Conservation (phyloP, 2,888 invertebrate species). For the Xylota sylvarum region DNA sequence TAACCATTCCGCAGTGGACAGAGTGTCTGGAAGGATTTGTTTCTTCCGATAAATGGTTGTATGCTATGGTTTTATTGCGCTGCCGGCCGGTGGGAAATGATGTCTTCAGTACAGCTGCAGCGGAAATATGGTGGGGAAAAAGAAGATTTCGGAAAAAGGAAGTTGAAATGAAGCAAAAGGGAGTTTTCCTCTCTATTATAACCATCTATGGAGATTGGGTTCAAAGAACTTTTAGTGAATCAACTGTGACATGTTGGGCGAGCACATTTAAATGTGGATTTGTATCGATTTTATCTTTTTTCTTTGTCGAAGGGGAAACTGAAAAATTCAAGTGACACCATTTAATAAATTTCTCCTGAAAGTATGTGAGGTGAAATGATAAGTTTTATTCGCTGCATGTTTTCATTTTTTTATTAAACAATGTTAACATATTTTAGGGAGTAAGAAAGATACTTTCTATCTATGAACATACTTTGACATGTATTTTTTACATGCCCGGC, state of each 20-base stretch:
- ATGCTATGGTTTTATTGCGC: slow-evolving; percentile 4
- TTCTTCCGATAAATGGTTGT: slow-evolving; percentile 29
- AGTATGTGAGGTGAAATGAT: not conserved
- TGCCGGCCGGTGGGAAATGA: not conserved
- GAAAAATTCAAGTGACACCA: not conserved
- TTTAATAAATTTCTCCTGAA: not conserved
- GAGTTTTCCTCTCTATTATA: not conserved
- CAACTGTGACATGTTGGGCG: not conserved
- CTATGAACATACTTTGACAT: not conserved
- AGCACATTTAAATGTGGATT: not conserved
- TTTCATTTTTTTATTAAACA: not conserved
- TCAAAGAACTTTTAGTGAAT: not conserved
- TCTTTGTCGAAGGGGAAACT: not conserved
- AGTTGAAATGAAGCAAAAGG: not conserved
- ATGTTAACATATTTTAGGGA: not conserved
- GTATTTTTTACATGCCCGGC: slow-evolving; percentile 50
- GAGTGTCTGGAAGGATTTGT: slow-evolving; percentile 38
- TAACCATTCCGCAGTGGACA: slow-evolving; percentile 17
- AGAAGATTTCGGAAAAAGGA: slow-evolving; percentile 13
- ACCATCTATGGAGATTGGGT: not conserved
- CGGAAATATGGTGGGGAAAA: slow-evolving; percentile 30
- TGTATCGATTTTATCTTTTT: not conserved
- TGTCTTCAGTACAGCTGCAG: slow-evolving; percentile 20
- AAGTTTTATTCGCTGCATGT: too few relatives aligned
- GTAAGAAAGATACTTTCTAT: too few relatives aligned